Evolutionary conservation across 2,888 invertebrate genomes (phyloP), one percentile per base, ranked within the genome.

Genomic region (Esperia sulphurella): DNA sequence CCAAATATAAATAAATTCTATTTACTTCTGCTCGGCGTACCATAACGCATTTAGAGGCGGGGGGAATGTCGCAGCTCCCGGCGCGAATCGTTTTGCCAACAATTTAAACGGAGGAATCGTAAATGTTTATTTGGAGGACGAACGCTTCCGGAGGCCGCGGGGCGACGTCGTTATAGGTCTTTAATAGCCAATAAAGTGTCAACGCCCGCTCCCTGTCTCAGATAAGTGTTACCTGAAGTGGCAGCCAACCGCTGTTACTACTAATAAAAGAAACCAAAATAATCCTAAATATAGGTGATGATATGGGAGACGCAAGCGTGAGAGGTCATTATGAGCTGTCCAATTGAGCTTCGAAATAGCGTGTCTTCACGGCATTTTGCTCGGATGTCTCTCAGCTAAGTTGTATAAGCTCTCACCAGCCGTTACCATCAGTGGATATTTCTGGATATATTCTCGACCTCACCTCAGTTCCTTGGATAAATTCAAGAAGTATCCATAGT

Each of bases 161-260:
- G 75, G 75, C 72, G 74, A 74, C 70, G 68, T 82, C 83, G 82
- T 86, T 86, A 86, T 77, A 75, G 80, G 76, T 83, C 73, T 81
- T 82, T 83, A 86, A 86, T 84, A 79, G 79, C 79, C 83, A 83
- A 85, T 86, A 84, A 85, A 84, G 75, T 81, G 83, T 83, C 85
- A 80, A 72, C 84, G 77, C 75, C 68, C 71, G 71, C 67, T 72
- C 68, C 66, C 64, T 57, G 63, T 65, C 65, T 55, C 68, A 75
- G 79, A 78, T 79, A 80, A 75, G 74, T 75, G 75, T 75, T 71
- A 77, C 83, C 83, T 83, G 83, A 71, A 75, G 63, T 61, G 64
- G 63, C 58, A 62, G 62, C 49, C 47, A 30, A 42, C 45, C 33
- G 43, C 51, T 50, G 33, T 37, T 38, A 33, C 12, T 28, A 44